Conservation (phyloP, 2,797 vertebrate species). For the Xyrichtys novacula region DNA sequence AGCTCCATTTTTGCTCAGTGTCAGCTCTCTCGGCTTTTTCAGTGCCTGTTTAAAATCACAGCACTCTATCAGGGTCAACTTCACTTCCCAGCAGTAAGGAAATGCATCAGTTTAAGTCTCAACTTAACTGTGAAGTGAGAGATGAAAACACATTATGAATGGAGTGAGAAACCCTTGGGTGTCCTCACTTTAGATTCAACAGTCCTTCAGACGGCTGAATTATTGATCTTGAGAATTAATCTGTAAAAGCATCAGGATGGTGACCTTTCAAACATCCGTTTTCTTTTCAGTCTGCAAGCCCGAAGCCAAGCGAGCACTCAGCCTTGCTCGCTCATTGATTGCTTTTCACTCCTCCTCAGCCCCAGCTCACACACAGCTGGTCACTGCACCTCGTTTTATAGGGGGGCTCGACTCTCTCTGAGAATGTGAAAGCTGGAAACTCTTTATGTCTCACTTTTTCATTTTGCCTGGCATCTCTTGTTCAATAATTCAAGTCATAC, state of each 20-base stretch:
- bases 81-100: slow-evolving; percentile 4
- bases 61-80: slow-evolving; percentile 34
- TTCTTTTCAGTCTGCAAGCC: slow-evolving; percentile 11
- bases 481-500: slow-evolving; percentile 69
- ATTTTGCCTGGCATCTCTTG: slow-evolving; percentile 43
- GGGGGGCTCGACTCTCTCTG: slow-evolving; percentile 36
- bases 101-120: slow-evolving; percentile 7
- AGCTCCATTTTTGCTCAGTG: background rate
- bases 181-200: slow-evolving; percentile 19
- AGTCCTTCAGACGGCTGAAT: slow-evolving; percentile 21
- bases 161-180: slow-evolving; percentile 10
- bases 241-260: slow-evolving; percentile 44
- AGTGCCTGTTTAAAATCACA: slow-evolving; percentile 5
- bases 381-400: slow-evolving; percentile 50
- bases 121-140: slow-evolving; percentile 7
- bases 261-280: slow-evolving; percentile 63
- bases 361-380: slow-evolving; percentile 61
- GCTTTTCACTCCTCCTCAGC: slow-evolving; percentile 46
- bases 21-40: slow-evolving; percentile 18
- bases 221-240: slow-evolving; percentile 52
- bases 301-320: slow-evolving; percentile 47
- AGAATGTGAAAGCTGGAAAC: slow-evolving; percentile 55
- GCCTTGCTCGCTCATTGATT: slow-evolving; percentile 41
- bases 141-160: background rate
- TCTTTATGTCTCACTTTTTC: slow-evolving; percentile 48